A percentile compares a stretch with the other conserved stretches of the same genome.
These are phyloP conservation scores for Macrosiphum euphorbiae DNA, from an alignment of 2,888 invertebrate species.

Conservation along the genomic window DNA sequence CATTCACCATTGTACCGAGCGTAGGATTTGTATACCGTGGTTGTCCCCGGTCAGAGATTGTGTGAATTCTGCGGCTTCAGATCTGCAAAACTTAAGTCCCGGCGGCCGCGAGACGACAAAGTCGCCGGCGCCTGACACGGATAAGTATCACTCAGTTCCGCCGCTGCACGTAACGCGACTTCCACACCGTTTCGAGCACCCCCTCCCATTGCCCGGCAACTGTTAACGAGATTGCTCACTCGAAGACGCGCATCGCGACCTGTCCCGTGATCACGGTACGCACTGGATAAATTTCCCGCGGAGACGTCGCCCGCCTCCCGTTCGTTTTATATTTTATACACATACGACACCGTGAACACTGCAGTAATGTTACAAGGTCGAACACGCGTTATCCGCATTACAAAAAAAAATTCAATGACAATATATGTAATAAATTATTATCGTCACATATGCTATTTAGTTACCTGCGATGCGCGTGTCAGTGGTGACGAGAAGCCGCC, in stretches of 20 bases:
- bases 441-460: neutral
- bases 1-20: neutral
- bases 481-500: constrained; percentile 20
- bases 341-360: neutral
- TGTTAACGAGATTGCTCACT: neutral
- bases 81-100: neutral
- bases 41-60: neutral
- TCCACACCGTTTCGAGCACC: neutral
- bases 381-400: neutral
- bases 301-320: neutral
- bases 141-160: neutral
- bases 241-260: neutral
- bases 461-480: constrained; percentile 39
- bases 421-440: neutral
- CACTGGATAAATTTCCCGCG: neutral
- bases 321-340: neutral
- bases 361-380: neutral
- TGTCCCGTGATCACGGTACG: neutral
- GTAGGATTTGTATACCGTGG: neutral
- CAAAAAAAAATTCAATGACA: neutral
- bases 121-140: neutral
- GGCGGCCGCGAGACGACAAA: neutral
- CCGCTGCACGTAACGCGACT: neutral
- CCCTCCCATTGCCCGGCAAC: neutral
- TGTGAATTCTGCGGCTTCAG: neutral